Percentiles rank a stretch among this genome's conserved stretches.
phyloP scores from a whole-genome alignment of 2,113 vertebrate species.

The Lagopus muta region DNA sequence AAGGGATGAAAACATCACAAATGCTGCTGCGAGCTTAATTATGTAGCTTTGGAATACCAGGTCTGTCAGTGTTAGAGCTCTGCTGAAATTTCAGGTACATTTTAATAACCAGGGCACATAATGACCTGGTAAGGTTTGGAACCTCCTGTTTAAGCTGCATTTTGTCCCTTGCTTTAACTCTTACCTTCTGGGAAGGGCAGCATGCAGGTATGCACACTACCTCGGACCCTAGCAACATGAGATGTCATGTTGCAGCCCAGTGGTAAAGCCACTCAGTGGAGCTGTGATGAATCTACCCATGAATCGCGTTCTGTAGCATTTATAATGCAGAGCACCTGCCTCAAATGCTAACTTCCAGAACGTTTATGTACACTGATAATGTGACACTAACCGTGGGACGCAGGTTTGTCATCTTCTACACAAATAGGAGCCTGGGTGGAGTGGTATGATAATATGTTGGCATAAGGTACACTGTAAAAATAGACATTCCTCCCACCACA shows the following conservation, averaged over 20 bases:
- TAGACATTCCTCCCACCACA: not conserved
- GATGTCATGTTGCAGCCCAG: not conserved
- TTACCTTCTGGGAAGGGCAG: not conserved
- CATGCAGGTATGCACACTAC: fast-evolving
- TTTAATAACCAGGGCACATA: not conserved
- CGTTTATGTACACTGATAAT: not conserved
- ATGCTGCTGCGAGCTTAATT: not conserved
- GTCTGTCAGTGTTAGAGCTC: not conserved
- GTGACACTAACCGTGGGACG: not conserved
- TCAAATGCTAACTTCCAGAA: constrained; percentile 19
- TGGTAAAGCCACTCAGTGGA: not conserved
- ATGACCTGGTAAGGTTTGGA: not conserved
- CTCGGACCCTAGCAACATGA: not conserved
- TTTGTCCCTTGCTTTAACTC: constrained; percentile 1
- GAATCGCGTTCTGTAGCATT: not conserved
- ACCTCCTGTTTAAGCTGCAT: not conserved
- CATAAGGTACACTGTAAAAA: not conserved
- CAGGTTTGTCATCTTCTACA: not conserved
- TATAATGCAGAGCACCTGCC: not conserved
- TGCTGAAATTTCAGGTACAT: not conserved
- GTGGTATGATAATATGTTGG: not conserved
- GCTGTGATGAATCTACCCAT: not conserved
- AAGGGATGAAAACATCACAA: not conserved
- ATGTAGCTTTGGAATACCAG: not conserved
- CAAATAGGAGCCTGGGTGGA: not conserved